Percentiles rank a stretch among this genome's conserved stretches.
Conservation (phyloP, 2,888 invertebrate species). For the Stenurella melanura region DNA sequence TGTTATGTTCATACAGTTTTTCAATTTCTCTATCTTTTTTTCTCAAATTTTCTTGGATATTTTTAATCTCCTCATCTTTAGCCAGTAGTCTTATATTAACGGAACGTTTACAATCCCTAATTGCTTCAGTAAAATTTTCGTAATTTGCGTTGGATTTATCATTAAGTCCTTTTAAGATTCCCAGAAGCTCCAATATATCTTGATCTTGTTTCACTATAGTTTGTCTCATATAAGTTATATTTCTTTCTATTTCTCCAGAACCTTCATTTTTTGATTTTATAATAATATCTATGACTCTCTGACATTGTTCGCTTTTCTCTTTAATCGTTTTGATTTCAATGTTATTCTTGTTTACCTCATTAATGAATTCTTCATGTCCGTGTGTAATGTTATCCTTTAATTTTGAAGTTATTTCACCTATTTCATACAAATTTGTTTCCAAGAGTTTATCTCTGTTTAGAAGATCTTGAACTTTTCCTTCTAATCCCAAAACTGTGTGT, state of each 20-base stretch:
- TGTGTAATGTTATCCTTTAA: not conserved
- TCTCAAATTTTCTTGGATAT: not conserved
- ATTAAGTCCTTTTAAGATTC: not conserved
- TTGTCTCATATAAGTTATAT: not conserved
- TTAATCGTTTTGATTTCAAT: not conserved
- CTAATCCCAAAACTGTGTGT: not conserved
- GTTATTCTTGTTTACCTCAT: not conserved
- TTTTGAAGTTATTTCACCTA: not conserved
- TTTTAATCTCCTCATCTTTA: not conserved
- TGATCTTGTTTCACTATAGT: not conserved
- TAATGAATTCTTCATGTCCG: not conserved
- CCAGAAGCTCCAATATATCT: not conserved
- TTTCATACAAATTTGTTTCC: not conserved
- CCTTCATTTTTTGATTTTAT: not conserved
- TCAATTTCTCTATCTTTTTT: not conserved
- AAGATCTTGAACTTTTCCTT: not conserved
- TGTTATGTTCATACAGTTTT: not conserved
- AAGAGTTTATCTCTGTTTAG: not conserved
- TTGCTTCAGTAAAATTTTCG: not conserved
- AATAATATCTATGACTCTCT: not conserved
- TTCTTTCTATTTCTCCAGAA: not conserved
- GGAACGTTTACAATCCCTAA: not conserved
- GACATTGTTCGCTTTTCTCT: not conserved
- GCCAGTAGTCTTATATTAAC: not conserved
- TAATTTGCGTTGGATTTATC: not conserved